Evolutionary conservation across 2,888 invertebrate genomes (phyloP).

Genomic region (Netelia virgata): DNA sequence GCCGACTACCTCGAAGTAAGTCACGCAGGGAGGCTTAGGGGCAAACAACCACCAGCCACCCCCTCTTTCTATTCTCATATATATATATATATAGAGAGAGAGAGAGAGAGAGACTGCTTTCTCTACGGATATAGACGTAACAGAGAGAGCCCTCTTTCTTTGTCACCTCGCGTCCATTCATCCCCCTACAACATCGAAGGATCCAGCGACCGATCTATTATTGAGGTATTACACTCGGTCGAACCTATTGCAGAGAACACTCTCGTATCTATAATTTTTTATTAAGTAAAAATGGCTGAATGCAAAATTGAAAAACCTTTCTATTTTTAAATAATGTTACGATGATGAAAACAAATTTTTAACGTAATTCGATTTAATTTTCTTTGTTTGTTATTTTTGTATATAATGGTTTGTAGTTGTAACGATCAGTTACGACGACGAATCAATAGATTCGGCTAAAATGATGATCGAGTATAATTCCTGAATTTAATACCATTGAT

Average conservation of each 20-base stretch:
- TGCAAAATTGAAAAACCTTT: neutral
- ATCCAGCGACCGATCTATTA: slow-evolving; percentile 34
- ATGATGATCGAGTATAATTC: too few species aligned
- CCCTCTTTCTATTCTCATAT: slow-evolving; percentile 25
- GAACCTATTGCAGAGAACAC: too few species aligned
- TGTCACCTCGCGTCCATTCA: slow-evolving; percentile 20
- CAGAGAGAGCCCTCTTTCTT: slow-evolving; percentile 43
- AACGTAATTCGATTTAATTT: too few species aligned
- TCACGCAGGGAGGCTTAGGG: slow-evolving; percentile 81
- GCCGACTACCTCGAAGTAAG: slow-evolving; percentile 78
- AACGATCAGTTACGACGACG: too few species aligned
- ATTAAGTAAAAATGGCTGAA: neutral
- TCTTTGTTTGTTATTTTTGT: too few species aligned
- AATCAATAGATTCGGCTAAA: too few species aligned
- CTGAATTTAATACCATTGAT: slow-evolving; percentile 18
- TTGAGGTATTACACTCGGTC: neutral
- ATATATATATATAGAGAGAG: neutral
- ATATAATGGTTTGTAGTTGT: too few species aligned
- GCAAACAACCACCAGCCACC: slow-evolving; percentile 73
- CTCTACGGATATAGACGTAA: slow-evolving; percentile 9
- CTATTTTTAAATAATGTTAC: neutral
- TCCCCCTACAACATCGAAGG: slow-evolving; percentile 17
- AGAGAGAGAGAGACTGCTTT: too few species aligned
- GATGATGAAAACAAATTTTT: neutral
- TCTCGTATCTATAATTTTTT: too few species aligned